Base-by-base conservation (phyloP, 2,888 invertebrate genomes). In the Lagria hirta region DNA sequence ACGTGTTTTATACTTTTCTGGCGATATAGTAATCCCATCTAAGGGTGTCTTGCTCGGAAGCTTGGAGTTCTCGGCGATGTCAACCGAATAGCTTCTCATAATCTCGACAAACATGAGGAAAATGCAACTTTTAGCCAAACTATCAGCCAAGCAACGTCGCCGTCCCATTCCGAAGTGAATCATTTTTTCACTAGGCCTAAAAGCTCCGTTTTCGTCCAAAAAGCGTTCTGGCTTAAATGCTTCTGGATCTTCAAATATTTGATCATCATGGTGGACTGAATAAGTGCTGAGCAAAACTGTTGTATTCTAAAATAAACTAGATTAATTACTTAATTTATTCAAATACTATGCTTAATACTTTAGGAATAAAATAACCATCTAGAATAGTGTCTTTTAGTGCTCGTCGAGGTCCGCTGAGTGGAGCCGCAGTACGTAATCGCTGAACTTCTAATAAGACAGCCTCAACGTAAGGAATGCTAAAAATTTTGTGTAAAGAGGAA, bases 151-250 rank as follows among this genome's bases (percentile, higher is more conserved):
- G 10, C 29, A 29, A 6, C 29, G 12, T 16, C 29, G 4, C 17
- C 8, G 7, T 72, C 73, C 73, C 54, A 71, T 58, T 35, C 71
- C 71, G 53, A 73, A 73, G 12, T 69, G 61, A 29, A 70, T 54
- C n/a, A 70, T 45, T 34, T 64, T 54, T 11, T 72, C 69, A 23
- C 60, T 54, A 16, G 47, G 37, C 1, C 60, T 40, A n/a, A 71
- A 40, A 33, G 65, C 59, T 23, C 69, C 69, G 18, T 66, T 47
- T 0, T 57, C 48, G 51, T 73, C 66, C 4, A 85, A 58, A 58
- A 83, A 84, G 49, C 85, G 72, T 59, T 83, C 82, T 0, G 85
- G 85, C 2, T 77, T 71, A 58, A 84, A 85, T 2, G 57, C 65
- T 14, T 79, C 69, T 0, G 85, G 84, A 54, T 84, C 79, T 0